A percentile compares a stretch with the other conserved stretches of the same genome.
Evolutionary conservation across 2,113 vertebrate genomes (phyloP).

Genomic region (Amphiprion percula): DNA sequence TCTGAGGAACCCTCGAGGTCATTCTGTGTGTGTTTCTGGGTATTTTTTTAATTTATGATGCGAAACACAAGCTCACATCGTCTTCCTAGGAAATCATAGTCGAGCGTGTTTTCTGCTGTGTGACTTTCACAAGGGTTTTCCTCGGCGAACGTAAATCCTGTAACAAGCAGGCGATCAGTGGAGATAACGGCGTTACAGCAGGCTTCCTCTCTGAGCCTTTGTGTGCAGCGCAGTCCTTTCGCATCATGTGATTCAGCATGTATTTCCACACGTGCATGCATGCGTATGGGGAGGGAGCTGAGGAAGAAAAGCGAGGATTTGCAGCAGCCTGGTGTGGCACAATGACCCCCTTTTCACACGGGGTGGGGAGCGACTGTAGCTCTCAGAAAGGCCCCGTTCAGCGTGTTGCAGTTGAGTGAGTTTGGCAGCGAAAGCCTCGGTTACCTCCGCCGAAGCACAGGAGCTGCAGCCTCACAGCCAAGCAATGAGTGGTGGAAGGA

Average conservation of each 20-base stretch:
- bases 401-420: constrained; percentile 47
- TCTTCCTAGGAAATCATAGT: neutral
- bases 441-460: constrained; percentile 55
- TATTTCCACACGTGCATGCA: constrained; percentile 5
- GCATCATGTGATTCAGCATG: constrained; percentile 18
- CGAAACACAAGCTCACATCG: neutral
- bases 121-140: constrained; percentile 24
- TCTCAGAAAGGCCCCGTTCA: constrained; percentile 58
- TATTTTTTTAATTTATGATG: constrained; percentile 8
- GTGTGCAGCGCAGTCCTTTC: neutral
- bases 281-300: neutral
- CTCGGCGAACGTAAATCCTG: constrained; percentile 33
- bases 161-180: constrained; percentile 34
- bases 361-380: constrained; percentile 21
- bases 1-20: constrained; percentile 1
- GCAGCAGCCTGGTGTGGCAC: constrained; percentile 60
- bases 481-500: constrained; percentile 28
- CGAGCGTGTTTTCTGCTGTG: constrained; percentile 4
- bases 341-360: constrained; percentile 73
- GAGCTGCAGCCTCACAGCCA: constrained; percentile 51
- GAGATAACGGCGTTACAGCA: neutral
- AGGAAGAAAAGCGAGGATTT: constrained; percentile 38
- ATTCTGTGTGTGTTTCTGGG: constrained; percentile 9
- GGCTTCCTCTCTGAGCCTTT: neutral
- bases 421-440: constrained; percentile 56